phyloP scores from a whole-genome alignment of 2,113 vertebrate genomes.

The Nymphicus hollandicus region DNA sequence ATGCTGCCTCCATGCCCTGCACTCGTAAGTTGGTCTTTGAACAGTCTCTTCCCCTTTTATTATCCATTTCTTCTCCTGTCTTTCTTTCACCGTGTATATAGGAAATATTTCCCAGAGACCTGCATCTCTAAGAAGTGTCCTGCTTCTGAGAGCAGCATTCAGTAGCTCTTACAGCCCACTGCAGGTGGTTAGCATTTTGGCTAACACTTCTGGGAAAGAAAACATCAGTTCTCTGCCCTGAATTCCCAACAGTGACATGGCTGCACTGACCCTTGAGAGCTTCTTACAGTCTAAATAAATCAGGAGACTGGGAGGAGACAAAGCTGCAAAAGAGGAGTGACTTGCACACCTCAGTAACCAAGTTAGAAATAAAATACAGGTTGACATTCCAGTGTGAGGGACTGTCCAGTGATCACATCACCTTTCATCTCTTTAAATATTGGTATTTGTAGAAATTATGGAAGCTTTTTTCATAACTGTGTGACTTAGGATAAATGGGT shows the following conservation, averaged over 20 bases:
- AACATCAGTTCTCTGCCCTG: background rate
- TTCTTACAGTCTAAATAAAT: background rate
- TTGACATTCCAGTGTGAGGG: background rate
- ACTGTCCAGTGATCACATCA: background rate
- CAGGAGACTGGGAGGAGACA: background rate
- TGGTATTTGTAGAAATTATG: background rate
- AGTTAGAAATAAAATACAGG: background rate
- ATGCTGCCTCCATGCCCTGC: conserved; percentile 93
- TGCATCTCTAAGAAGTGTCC: background rate
- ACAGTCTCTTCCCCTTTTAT: background rate
- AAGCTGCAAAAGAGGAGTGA: background rate
- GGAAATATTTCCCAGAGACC: background rate
- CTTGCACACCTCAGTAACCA: background rate
- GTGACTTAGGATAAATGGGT: background rate
- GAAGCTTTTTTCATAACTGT: background rate
- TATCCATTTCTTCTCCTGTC: background rate
- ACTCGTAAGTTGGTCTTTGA: conserved; percentile 84
- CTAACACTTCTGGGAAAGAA: background rate
- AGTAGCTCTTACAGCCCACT: background rate
- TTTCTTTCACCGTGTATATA: background rate
- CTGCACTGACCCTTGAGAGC: background rate
- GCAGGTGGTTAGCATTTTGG: background rate
- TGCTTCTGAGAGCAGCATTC: background rate
- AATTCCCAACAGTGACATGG: background rate
- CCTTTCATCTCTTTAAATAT: background rate